phyloP scores from a whole-genome alignment of 2,113 vertebrate genomes.

The Cromileptes altivelis region DNA sequence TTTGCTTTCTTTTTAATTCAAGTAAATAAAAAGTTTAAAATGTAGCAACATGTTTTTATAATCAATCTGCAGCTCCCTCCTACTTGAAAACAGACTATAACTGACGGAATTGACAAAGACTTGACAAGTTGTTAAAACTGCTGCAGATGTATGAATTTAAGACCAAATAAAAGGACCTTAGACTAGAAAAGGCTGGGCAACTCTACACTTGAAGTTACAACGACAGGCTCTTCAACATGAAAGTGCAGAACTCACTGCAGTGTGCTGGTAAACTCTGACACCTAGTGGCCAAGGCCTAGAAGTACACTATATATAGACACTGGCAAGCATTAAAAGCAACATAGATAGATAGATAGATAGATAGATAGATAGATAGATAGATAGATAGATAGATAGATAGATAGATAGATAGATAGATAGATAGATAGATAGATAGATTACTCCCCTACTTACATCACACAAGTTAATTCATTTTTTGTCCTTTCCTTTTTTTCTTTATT shows the following conservation, averaged over 20 bases:
- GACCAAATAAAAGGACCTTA: background rate
- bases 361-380: too few species aligned
- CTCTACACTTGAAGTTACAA: background rate
- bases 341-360: too few species aligned
- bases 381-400: too few species aligned
- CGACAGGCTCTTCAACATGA: background rate
- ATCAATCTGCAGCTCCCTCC: background rate
- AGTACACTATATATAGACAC: background rate
- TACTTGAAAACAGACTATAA: background rate
- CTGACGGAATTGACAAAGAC: background rate
- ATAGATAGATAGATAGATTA: too few species aligned
- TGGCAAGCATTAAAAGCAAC: too few species aligned
- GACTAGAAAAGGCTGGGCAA: background rate
- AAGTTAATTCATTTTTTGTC: too few species aligned
- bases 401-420: too few species aligned
- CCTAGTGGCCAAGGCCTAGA: slow-evolving; percentile 41
- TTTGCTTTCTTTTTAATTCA: background rate
- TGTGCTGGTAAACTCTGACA: slow-evolving; percentile 51
- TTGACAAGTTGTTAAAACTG: background rate
- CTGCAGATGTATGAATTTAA: background rate
- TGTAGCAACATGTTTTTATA: background rate
- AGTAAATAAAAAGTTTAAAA: background rate
- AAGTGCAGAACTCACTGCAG: background rate
- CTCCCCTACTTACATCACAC: too few species aligned
- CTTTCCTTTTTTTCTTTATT: too few species aligned